Evolutionary conservation across 2,888 invertebrate species (phyloP).

Genomic region (Trichopria drosophilae): DNA sequence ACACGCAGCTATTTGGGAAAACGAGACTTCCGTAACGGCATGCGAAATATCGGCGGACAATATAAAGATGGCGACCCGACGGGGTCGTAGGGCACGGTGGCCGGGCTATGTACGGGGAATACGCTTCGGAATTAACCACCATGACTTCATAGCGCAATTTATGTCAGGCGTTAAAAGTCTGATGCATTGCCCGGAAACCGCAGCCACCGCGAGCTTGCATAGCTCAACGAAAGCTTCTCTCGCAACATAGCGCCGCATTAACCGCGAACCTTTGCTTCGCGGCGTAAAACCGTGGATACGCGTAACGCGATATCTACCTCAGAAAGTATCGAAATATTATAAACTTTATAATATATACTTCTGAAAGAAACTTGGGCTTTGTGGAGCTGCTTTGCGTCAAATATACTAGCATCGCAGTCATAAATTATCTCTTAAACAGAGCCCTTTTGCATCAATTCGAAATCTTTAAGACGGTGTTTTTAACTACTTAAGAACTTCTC

Average conservation of each 20-base stretch:
- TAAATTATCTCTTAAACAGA: too few species aligned
- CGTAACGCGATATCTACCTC: background rate
- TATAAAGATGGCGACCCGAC: conserved; percentile 27
- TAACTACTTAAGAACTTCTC: too few species aligned
- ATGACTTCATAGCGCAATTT: conserved; percentile 38
- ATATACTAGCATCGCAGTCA: too few species aligned
- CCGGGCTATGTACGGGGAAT: conserved; percentile 21
- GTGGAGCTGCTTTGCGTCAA: too few species aligned
- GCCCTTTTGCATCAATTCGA: too few species aligned
- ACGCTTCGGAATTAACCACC: conserved; percentile 37
- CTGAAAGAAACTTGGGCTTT: too few species aligned
- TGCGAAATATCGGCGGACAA: conserved; percentile 13
- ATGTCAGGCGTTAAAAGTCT: conserved; percentile 41
- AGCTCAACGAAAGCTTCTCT: conserved; percentile 35
- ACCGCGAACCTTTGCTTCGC: conserved; percentile 37
- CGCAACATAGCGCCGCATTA: conserved; percentile 38
- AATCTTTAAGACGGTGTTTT: too few species aligned
- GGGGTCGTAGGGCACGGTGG: too few species aligned
- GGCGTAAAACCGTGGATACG: conserved; percentile 18
- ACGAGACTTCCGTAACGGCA: too few species aligned
- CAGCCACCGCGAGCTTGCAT: conserved; percentile 31
- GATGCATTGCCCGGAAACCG: conserved; percentile 34
- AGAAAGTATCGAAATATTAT: too few species aligned
- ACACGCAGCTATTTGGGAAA: too few species aligned
- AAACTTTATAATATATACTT: too few species aligned